These are phyloP conservation scores for Aleadryas rufinucha DNA, from an alignment of 2,113 vertebrate species.

Conservation along the genomic window DNA sequence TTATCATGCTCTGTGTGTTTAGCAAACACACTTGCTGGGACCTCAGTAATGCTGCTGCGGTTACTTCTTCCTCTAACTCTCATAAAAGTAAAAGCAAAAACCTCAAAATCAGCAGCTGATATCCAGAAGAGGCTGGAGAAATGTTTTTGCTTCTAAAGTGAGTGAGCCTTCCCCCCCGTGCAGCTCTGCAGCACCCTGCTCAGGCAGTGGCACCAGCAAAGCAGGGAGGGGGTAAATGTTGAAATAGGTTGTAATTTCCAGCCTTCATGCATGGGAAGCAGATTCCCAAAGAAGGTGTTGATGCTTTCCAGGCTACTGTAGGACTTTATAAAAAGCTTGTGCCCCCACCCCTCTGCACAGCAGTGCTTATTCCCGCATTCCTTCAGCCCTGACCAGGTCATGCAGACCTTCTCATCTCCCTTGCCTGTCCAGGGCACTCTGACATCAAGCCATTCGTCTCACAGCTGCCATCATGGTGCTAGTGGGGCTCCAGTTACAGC, in stretches of 20 bases:
- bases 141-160: not conserved
- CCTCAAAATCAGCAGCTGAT: not conserved
- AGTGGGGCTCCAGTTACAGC: not conserved
- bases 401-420: not conserved
- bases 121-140: not conserved
- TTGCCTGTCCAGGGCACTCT: not conserved
- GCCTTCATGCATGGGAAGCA: no score
- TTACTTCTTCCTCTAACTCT: not conserved
- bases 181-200: accelerated
- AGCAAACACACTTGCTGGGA: accelerated
- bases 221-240: accelerated
- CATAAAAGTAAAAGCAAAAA: not conserved
- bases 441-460: not conserved
- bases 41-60: accelerated
- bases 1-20: not conserved
- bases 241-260: not conserved
- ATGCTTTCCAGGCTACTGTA: not conserved
- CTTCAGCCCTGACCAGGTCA: not conserved
- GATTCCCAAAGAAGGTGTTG: not conserved
- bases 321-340: not conserved
- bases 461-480: not conserved
- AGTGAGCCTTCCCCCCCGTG: accelerated
- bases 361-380: not conserved
- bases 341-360: not conserved
- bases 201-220: not conserved